Evolutionary conservation across 2,113 vertebrate species (phyloP).

Genomic region (Etheostoma spectabile): DNA sequence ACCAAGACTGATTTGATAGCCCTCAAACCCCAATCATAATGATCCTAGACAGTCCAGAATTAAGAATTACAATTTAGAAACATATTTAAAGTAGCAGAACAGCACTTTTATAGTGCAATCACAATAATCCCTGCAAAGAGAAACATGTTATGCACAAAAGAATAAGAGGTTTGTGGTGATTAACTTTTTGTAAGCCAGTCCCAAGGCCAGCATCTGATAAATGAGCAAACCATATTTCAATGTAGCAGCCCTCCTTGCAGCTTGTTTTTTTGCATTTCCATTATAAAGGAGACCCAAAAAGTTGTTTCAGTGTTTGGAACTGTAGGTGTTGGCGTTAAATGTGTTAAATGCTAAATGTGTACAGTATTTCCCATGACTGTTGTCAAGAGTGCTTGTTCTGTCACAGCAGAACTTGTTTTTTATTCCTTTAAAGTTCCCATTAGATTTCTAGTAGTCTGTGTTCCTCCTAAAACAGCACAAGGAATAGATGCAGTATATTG

Average conservation of each 20-base stretch:
- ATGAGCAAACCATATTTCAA: background rate
- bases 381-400: background rate
- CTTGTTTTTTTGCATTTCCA: too few relatives aligned
- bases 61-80: too few relatives aligned
- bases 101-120: background rate
- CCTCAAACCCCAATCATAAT: slow-evolving; percentile 83
- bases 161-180: background rate
- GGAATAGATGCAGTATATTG: background rate
- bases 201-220: background rate
- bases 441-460: background rate
- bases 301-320: background rate
- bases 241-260: background rate
- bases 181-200: background rate
- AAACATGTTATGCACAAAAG: background rate
- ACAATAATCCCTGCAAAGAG: background rate
- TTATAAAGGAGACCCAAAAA: too few relatives aligned
- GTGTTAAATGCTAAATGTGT: background rate
- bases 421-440: background rate
- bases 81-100: background rate
- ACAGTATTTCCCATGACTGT: background rate
- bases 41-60: slow-evolving; percentile 73
- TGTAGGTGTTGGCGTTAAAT: background rate
- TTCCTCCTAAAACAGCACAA: background rate
- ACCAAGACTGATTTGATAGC: slow-evolving; percentile 86
- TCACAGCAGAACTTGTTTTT: background rate